Evolutionary conservation across 2,113 vertebrate species (phyloP), one percentile per base, ranked within the genome.

Genomic region (Cyprinus carpio): DNA sequence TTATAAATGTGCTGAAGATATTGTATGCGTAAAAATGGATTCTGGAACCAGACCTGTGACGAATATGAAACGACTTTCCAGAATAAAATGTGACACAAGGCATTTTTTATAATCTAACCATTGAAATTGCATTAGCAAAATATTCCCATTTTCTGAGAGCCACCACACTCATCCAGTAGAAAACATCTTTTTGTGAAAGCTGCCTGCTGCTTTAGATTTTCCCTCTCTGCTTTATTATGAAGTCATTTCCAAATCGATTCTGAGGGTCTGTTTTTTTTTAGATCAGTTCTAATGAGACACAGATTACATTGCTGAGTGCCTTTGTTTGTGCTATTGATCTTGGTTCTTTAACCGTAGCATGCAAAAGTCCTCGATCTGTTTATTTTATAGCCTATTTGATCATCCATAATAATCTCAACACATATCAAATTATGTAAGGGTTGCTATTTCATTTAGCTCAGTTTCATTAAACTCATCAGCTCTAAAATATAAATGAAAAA

Each of bases 291-390:
- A 27, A 72, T 23, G 12, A 85, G 56, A 78, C 31, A 74, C 34
- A 51, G 8, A 72, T 37, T 60, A 81, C 31, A 43, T 83, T 78
- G 83, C 60, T 83, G 79, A 89, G 89, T 88, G 87, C 89, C 80
- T 89, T 87, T 87, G 82, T 49, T 81, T 86, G 85, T 54, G 69
- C 10, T 79, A 67, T 60, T 54, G 31, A 75, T 87, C 43, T 12
- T 27, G 20, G 58, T 81, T 82, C 20, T 71, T 62, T 46, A 72
- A 80, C 65, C 37, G 40, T 18, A 75, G 85, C 85, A 76, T 86
- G 79, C 58, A 46, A 23, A 46, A 27, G 65, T 56, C 71, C 15
- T n/a, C 60, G 43, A 60, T 11, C 10, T 1, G n/a, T 86, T 76
- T 31, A 67, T 82, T 69, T 69, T 43, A 65, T 11, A 64, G 34